A percentile compares a stretch with the other conserved stretches of the same genome.
These are phyloP conservation scores for Jordanella pulchra DNA, from an alignment of 2,797 vertebrate genomes.

Conservation along the genomic window DNA sequence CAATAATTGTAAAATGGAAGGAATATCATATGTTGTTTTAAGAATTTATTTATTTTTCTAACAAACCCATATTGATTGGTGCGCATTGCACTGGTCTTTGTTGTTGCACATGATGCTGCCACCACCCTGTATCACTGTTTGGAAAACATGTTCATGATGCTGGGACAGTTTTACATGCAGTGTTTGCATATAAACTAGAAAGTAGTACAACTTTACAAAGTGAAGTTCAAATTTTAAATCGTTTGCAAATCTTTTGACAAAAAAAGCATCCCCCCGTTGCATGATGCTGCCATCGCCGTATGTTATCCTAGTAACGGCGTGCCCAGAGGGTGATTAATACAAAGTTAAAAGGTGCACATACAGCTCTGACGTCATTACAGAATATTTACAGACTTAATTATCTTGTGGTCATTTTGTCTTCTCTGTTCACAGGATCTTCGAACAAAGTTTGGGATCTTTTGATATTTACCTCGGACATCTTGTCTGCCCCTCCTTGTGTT, in stretches of 20 bases:
- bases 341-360: too few relatives aligned
- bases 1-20: background rate
- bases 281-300: background rate
- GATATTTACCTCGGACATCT: background rate
- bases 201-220: too few relatives aligned
- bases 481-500: background rate
- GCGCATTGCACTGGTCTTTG: background rate
- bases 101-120: background rate
- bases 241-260: background rate
- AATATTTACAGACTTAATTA: too few relatives aligned
- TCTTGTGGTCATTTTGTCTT: background rate
- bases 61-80: background rate
- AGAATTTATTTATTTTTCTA: background rate
- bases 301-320: background rate
- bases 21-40: background rate
- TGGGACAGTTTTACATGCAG: too few relatives aligned
- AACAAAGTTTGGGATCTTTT: background rate
- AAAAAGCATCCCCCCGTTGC: background rate
- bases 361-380: too few relatives aligned
- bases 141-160: too few relatives aligned
- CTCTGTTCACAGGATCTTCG: background rate
- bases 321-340: too few relatives aligned
- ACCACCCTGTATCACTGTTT: background rate
- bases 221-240: too few relatives aligned
- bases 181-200: too few relatives aligned